Conservation (phyloP, 2,888 invertebrate genomes). For the Halocaridina rubra region DNA sequence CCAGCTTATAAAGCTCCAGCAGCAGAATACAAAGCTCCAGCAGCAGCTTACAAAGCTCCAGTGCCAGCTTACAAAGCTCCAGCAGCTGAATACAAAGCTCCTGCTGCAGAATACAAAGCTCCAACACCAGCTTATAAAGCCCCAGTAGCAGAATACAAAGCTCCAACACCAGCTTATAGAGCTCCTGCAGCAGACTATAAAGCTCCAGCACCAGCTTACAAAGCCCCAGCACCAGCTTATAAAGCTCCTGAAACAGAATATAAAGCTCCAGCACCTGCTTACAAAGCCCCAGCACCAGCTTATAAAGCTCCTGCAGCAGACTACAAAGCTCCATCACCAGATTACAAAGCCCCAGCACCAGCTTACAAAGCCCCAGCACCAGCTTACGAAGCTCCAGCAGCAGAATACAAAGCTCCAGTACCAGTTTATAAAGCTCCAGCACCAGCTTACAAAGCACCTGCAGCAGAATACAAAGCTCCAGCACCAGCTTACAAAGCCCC, state of each 20-base stretch:
- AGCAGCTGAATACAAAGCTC: conserved; percentile 13
- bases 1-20: conserved; percentile 13
- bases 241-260: neutral
- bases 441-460: conserved; percentile 19
- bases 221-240: conserved; percentile 12
- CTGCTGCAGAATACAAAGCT: conserved; percentile 25
- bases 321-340: conserved; percentile 34
- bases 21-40: conserved; percentile 29
- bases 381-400: conserved; percentile 32
- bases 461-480: conserved; percentile 36
- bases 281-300: neutral
- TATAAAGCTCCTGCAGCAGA: conserved; percentile 17
- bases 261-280: conserved; percentile 16
- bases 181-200: conserved; percentile 23
- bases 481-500: conserved; percentile 15
- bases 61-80: conserved; percentile 42
- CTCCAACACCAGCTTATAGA: conserved; percentile 22
- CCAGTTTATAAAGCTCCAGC: conserved; percentile 35
- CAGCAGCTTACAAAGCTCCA: conserved; percentile 31
- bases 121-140: conserved; percentile 18
- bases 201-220: conserved; percentile 3
- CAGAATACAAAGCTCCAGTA: conserved; percentile 36
- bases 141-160: conserved; percentile 21
- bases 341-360: conserved; percentile 30
- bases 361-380: conserved; percentile 26